Conservation (phyloP, 2,888 invertebrate species). For the Xanthorhoe spadicearia region DNA sequence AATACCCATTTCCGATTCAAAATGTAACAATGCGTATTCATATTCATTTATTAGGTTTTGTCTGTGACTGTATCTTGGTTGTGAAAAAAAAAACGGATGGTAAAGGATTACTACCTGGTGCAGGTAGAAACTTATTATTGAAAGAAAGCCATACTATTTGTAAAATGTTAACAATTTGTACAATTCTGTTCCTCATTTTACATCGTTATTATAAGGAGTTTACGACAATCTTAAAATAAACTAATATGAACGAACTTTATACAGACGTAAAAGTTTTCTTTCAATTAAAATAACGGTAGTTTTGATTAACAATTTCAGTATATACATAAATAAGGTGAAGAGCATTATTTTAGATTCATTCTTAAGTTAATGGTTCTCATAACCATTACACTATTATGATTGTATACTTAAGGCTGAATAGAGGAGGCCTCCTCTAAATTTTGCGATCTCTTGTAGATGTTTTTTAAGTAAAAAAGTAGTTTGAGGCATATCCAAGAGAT, state of each 20-base stretch:
- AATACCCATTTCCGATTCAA: neutral
- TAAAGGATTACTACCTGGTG: slow-evolving; percentile 8
- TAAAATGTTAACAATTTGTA: neutral
- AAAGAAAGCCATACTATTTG: slow-evolving; percentile 27
- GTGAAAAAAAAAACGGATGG: neutral
- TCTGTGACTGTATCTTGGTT: neutral
- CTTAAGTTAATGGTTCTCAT: too few relatives aligned
- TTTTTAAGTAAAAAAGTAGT: too few relatives aligned
- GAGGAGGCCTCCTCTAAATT: too few relatives aligned
- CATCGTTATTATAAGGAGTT: too few relatives aligned
- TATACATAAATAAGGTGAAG: neutral
- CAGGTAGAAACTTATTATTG: slow-evolving; percentile 25
- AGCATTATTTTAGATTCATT: too few relatives aligned
- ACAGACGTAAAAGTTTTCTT: neutral
- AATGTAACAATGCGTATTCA: neutral
- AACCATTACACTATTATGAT: too few relatives aligned
- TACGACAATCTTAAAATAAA: too few relatives aligned
- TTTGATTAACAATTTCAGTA: slow-evolving; percentile 7
- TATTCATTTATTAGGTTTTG: neutral
- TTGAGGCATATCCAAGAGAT: too few relatives aligned
- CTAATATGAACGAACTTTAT: neutral
- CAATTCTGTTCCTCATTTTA: too few relatives aligned
- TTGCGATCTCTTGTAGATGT: too few relatives aligned
- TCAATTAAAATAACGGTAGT: slow-evolving; percentile 1
- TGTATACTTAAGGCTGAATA: too few relatives aligned